These are phyloP conservation scores for Bovichtus diacanthus DNA, from an alignment of 2,797 vertebrate genomes.

Conservation along the genomic window DNA sequence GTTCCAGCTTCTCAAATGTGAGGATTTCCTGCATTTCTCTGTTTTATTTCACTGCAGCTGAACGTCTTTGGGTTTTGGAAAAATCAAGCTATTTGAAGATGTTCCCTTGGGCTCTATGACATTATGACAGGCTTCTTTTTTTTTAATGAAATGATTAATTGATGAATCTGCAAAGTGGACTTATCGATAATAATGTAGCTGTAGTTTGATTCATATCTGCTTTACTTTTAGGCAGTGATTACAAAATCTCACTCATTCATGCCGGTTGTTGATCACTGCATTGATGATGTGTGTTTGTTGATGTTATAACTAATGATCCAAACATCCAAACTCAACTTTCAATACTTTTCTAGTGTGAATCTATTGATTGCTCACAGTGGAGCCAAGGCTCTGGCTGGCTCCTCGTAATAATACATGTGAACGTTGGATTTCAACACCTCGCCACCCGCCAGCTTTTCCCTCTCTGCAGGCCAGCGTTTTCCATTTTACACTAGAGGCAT, in stretches of 20 bases:
- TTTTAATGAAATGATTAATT: not conserved
- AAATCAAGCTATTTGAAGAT: not conserved
- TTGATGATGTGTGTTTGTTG: not conserved
- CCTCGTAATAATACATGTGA: constrained; percentile 32
- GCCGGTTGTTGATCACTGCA: not conserved
- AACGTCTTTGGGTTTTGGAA: not conserved
- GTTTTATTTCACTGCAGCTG: not conserved
- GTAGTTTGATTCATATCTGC: not conserved
- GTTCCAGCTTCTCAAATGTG: not conserved
- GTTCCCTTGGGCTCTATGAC: not conserved
- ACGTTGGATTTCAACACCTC: constrained; percentile 23
- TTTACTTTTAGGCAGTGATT: not conserved
- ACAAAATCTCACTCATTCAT: not conserved
- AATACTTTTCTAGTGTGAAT: constrained; percentile 10
- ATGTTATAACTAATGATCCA: not conserved
- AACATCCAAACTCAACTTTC: constrained; percentile 2
- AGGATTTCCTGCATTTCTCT: not conserved
- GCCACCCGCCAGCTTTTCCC: constrained; percentile 30
- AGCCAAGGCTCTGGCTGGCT: constrained; percentile 17
- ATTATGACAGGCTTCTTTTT: not conserved
- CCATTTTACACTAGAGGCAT: constrained; percentile 49
- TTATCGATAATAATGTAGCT: not conserved
- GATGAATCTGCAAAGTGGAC: not conserved
- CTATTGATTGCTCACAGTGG: constrained; percentile 23
- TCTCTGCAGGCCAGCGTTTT: constrained; percentile 37